Evolutionary conservation across 92 coral and sea anemone genomes (phyloP).

Genomic region (Porites lobata): DNA sequence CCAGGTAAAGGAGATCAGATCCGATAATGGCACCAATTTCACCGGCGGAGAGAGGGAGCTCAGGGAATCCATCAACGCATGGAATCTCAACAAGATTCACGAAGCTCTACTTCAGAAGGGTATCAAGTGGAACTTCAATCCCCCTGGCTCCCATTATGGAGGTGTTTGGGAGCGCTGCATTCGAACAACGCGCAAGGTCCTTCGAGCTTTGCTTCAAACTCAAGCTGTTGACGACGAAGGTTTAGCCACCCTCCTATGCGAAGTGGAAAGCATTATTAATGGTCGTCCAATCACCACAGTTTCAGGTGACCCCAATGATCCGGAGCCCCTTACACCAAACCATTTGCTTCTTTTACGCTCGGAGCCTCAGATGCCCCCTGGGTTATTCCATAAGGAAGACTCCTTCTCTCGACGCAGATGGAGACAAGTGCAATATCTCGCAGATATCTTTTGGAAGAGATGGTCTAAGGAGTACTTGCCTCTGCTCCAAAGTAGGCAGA

Average conservation of each 20-base stretch:
- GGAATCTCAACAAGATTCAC: conserved; percentile 21
- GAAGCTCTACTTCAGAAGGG: background rate
- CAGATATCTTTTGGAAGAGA: too few relatives aligned
- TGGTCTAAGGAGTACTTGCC: too few relatives aligned
- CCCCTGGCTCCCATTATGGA: conserved; percentile 3
- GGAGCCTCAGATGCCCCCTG: conserved; percentile 54
- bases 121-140: conserved; percentile 8
- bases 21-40: conserved; percentile 35
- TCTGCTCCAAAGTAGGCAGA: conserved; percentile 33
- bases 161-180: conserved; percentile 11
- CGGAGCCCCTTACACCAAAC: conserved; percentile 41
- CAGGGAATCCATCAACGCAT: conserved; percentile 2
- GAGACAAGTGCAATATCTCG: too few relatives aligned
- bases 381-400: conserved; percentile 45
- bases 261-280: conserved; percentile 39
- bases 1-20: background rate
- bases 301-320: conserved; percentile 47
- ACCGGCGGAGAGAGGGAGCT: conserved; percentile 34
- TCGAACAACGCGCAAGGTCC: conserved; percentile 18
- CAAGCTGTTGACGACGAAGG: conserved; percentile 54
- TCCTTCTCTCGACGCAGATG: conserved; percentile 20
- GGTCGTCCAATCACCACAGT: conserved; percentile 42
- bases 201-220: too few relatives aligned
- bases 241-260: conserved; percentile 34
- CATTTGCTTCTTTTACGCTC: conserved; percentile 41